Evolutionary conservation across 1,140 invertebrate genomes (phyloP).

Genomic region (Nebria ingens): DNA sequence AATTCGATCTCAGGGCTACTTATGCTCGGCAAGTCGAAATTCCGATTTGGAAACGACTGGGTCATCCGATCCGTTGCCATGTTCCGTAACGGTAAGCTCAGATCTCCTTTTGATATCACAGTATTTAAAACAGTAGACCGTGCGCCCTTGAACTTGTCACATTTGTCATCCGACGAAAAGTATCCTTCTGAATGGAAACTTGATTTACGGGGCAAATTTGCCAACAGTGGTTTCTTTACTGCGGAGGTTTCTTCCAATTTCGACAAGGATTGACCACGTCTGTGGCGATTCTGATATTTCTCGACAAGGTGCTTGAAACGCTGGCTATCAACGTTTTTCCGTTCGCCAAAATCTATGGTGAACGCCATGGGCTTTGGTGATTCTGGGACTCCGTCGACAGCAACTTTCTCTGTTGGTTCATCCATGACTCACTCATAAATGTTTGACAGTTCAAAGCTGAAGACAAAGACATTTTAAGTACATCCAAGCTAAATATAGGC

Average conservation of each 20-base stretch:
- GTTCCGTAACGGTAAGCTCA: constrained; percentile 41
- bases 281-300: constrained; percentile 56
- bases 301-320: constrained; percentile 55
- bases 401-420: constrained; percentile 16
- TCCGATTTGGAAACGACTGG: constrained; percentile 31
- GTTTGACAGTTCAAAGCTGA: constrained; percentile 13
- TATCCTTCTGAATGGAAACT: constrained; percentile 59
- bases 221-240: constrained; percentile 27
- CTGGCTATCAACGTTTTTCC: constrained; percentile 47
- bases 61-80: constrained; percentile 35
- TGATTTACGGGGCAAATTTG: constrained; percentile 43
- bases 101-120: constrained; percentile 32
- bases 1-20: constrained; percentile 38
- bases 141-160: constrained; percentile 23
- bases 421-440: constrained; percentile 27
- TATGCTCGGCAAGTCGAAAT: constrained; percentile 27
- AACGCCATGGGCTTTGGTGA: constrained; percentile 43
- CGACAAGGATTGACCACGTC: constrained; percentile 57
- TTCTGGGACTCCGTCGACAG: constrained; percentile 18
- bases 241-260: constrained; percentile 36
- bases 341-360: constrained; percentile 55
- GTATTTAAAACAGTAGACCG: constrained; percentile 32
- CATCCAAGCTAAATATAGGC: neutral
- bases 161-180: constrained; percentile 51
- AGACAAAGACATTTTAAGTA: constrained; percentile 7